Conservation (phyloP, 2,888 invertebrate species). For the Hypercompe scribonia region DNA sequence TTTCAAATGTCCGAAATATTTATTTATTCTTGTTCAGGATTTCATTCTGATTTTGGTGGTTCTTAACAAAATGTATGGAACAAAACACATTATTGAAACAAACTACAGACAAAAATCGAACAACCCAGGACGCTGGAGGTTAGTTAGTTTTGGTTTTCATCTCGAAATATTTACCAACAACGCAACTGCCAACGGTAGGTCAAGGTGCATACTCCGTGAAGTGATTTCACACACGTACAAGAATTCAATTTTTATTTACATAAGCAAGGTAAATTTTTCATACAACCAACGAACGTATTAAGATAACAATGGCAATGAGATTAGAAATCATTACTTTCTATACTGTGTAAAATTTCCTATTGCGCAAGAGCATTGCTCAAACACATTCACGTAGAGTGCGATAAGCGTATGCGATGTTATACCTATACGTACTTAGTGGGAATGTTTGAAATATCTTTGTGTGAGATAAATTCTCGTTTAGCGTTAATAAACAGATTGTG, state of each 20-base stretch:
- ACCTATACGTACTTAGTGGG: conserved; percentile 38
- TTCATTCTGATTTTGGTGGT: neutral
- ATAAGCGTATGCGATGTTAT: conserved; percentile 54
- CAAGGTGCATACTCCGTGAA: neutral
- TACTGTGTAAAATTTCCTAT: conserved; percentile 71
- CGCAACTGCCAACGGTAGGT: conserved; percentile 4
- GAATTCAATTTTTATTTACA: conserved; percentile 15
- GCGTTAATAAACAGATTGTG: conserved; percentile 18
- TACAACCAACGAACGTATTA: conserved; percentile 58
- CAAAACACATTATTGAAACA: too few relatives aligned
- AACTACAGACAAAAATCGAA: too few relatives aligned
- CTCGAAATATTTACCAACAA: conserved; percentile 1
- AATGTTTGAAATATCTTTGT: conserved; percentile 44
- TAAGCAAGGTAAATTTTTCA: conserved; percentile 44
- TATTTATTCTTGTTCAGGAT: too few relatives aligned
- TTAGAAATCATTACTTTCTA: conserved; percentile 77
- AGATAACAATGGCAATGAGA: conserved; percentile 76
- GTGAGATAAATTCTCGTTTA: conserved; percentile 32
- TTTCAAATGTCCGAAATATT: too few relatives aligned
- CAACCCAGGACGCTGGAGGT: too few relatives aligned
- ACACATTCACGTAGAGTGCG: conserved; percentile 59
- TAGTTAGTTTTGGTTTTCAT: neutral
- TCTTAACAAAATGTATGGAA: neutral
- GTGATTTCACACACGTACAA: conserved; percentile 3
- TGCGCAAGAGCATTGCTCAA: conserved; percentile 65